Base-by-base conservation (phyloP, 2,113 vertebrate genomes). In the Sturnira hondurensis region DNA sequence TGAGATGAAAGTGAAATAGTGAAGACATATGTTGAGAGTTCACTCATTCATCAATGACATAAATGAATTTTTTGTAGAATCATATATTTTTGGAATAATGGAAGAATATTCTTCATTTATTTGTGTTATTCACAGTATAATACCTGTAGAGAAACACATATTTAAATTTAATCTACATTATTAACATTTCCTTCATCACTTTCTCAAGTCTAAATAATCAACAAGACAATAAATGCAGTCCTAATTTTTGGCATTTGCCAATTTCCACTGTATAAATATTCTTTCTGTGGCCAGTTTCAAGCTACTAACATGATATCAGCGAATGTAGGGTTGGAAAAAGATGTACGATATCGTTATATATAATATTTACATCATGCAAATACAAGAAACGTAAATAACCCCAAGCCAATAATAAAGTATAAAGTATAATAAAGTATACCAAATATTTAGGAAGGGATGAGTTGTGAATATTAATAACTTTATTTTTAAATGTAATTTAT, bases 401-500 rank as follows among this genome's bases (percentile, higher is more conserved):
- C 52, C 38, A 82, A 63, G 9, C 76, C 5, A 15, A 65, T 9
- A 85, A 11, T 61, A 61, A 61, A 61, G 24, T 61, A 61, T 61
- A 61, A 28, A 61, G 20, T 56, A 74, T 74, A 63, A 77, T n/a
- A 78, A 86, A 85, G 70, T n/a, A 68, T 24, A 74, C 41, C 38
- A 63, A 88, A 84, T 76, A 68, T 74, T 85, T 90, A 85, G 3
- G 28, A 96, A 56, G 7, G 17, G 7, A 58, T 47, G 24, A 86
- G 16, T 86, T 80, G 80, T 84, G 19, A 47, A 13, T 80, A 91
- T 63, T 71, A 43, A 77, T 87, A 58, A 2, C 24, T 80, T 80
- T 93, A n/a, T 31, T 90, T 71, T 87, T 87, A 28, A 92, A 78
- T 88, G 76, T 73, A 83, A 56, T 68, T 76, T 89, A 61, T 56